These are phyloP conservation scores for Paralichthys olivaceus DNA, from an alignment of 2,113 vertebrate genomes.

Conservation along the genomic window DNA sequence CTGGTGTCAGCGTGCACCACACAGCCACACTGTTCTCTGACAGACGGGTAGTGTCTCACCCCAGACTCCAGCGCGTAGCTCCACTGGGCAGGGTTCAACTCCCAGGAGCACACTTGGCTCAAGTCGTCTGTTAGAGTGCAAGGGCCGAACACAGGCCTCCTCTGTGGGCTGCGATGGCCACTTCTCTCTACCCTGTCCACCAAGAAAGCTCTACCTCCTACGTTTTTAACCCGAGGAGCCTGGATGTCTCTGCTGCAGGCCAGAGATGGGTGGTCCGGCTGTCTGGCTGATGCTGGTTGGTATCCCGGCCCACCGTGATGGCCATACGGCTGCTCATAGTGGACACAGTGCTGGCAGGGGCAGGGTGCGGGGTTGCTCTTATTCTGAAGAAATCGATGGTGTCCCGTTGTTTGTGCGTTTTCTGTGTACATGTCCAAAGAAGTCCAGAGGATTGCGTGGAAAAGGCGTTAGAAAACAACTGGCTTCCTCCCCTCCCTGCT, in stretches of 20 bases:
- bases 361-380: slow-evolving; percentile 38
- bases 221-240: slow-evolving; percentile 56
- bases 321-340: slow-evolving; percentile 42
- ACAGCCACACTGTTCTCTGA: slow-evolving; percentile 77
- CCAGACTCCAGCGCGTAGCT: slow-evolving; percentile 59
- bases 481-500: slow-evolving; percentile 71
- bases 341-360: slow-evolving; percentile 66
- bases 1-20: slow-evolving; percentile 46
- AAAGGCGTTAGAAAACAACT: slow-evolving; percentile 73
- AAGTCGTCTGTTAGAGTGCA: slow-evolving; percentile 55
- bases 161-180: slow-evolving; percentile 74
- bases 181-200: slow-evolving; percentile 53
- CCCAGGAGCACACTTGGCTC: slow-evolving; percentile 67
- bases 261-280: slow-evolving; percentile 63
- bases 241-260: slow-evolving; percentile 58
- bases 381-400: slow-evolving; percentile 58
- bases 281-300: slow-evolving; percentile 43
- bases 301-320: slow-evolving; percentile 47
- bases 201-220: slow-evolving; percentile 43
- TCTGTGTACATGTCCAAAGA: slow-evolving; percentile 81
- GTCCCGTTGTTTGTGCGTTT: slow-evolving; percentile 65
- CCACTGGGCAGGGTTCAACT: slow-evolving; percentile 68
- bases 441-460: slow-evolving; percentile 56
- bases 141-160: slow-evolving; percentile 74
- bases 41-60: slow-evolving; percentile 67